Base-by-base conservation (phyloP, 2,888 invertebrate species). In the Dyspetes luteomarginatus region DNA sequence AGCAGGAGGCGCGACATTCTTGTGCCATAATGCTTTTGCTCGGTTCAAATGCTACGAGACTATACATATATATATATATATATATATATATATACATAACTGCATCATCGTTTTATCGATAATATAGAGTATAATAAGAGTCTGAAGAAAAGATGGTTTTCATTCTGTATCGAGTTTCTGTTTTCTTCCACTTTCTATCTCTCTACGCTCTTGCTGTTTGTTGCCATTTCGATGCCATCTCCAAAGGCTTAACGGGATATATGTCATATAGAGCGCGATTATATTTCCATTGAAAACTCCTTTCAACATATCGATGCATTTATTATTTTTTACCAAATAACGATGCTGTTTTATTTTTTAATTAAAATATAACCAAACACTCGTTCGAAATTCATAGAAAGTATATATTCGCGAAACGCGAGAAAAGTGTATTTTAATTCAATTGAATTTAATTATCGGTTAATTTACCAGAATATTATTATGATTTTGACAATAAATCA, bases 21-120 rank as follows among this genome's bases (percentile, higher is more conserved):
- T 82, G 78, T 74, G 36, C 72, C 62, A 72, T 41, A 72, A 55
- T 71, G 58, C 77, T 64, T 72, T 71, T 65, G 41, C 71, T 48
- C 62, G 64, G 24, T 68, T 24, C 41, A 58, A 69, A 78, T 48
- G 41, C 68, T 77, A 26, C 56, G 71, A 73, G 52, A 48, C 71
- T 77, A 75, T 69, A 65, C 60, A 50, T 17, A 50, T 2, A 17
- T 17, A 50, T 17, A 50, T 3, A 48, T 41, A 50, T 17, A 50
- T 43, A 43, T 55, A 36, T 36, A 67, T 36, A 43, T 52, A 67
- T 62, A 56, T 64, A 64, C 52, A 26, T 4, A 28, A 62, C n/a
- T 45, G 52, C 68, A 55, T 56, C 58, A 79, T 71, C 79, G 79
- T 79, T 85, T 83, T 81, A 78, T 82, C 82, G 84, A 81, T 78